These are phyloP conservation scores for Trinorchestia longiramus DNA, from an alignment of 1,140 invertebrate species.

Conservation along the genomic window DNA sequence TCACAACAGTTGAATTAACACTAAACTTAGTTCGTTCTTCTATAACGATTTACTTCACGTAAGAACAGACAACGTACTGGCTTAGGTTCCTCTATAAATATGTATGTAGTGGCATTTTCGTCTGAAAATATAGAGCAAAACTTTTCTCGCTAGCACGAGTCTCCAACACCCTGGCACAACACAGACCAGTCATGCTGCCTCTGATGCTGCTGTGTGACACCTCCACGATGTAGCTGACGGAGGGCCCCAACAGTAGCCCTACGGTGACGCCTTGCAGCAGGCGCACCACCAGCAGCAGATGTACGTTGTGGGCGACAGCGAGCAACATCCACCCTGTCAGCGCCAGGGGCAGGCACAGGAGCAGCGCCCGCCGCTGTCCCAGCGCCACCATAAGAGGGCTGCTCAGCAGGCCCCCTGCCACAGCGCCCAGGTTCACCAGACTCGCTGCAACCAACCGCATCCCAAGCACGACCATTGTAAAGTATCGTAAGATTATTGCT, in stretches of 20 bases:
- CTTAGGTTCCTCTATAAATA: too few species aligned
- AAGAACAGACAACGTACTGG: too few species aligned
- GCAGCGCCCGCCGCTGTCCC: conserved; percentile 23
- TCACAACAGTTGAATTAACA: too few species aligned
- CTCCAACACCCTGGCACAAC: background rate
- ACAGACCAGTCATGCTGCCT: conserved; percentile 26
- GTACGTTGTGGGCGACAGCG: background rate
- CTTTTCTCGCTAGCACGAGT: too few species aligned
- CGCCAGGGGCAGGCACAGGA: background rate
- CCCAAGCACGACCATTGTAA: too few species aligned
- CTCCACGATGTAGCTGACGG: conserved; percentile 46
- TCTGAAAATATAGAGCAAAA: too few species aligned
- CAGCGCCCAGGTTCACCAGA: conserved; percentile 26
- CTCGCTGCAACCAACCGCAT: background rate
- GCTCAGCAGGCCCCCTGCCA: conserved; percentile 35
- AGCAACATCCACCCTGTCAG: background rate
- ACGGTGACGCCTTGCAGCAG: conserved; percentile 26
- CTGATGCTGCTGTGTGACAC: background rate
- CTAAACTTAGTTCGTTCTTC: too few species aligned
- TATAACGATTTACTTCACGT: too few species aligned
- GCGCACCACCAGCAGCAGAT: conserved; percentile 15
- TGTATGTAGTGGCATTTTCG: too few species aligned
- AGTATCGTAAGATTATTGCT: too few species aligned
- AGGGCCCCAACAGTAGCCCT: conserved; percentile 17
- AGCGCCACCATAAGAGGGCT: conserved; percentile 26